Conservation (phyloP, 2,113 vertebrate genomes). For the Engraulis encrasicolus region DNA sequence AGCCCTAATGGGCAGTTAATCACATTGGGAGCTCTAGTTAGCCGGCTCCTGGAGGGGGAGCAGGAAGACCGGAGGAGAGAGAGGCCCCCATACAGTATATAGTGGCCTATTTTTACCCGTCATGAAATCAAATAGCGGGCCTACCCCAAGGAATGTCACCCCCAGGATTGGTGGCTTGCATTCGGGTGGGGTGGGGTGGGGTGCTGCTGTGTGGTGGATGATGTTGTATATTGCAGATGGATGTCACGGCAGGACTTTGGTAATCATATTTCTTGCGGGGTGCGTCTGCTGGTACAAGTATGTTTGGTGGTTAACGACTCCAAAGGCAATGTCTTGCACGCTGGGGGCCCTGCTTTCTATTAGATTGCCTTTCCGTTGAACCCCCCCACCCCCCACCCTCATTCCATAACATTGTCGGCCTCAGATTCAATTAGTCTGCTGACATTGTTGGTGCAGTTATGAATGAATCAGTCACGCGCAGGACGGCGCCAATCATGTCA, state of each 20-base stretch:
- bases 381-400: no score
- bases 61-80: not conserved
- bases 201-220: not conserved
- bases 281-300: constrained; percentile 6
- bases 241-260: constrained; percentile 1
- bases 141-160: not conserved
- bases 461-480: not conserved
- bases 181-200: no score
- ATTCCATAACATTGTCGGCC: not conserved
- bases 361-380: not conserved
- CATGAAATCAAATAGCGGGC: constrained; percentile 18
- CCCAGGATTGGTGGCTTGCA: not conserved
- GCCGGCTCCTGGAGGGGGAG: constrained; percentile 24
- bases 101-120: not conserved
- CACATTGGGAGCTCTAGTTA: constrained; percentile 34
- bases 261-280: not conserved
- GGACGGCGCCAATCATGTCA: not conserved
- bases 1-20: constrained; percentile 56
- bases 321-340: not conserved
- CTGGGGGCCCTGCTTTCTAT: not conserved
- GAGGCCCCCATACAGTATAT: no score
- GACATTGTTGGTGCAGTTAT: not conserved
- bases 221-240: not conserved
- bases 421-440: not conserved
- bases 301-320: not conserved